A percentile compares a stretch with the other conserved stretches of the same genome.
Conservation (phyloP, 2,797 vertebrate species). For the Epinephelus coioides region DNA sequence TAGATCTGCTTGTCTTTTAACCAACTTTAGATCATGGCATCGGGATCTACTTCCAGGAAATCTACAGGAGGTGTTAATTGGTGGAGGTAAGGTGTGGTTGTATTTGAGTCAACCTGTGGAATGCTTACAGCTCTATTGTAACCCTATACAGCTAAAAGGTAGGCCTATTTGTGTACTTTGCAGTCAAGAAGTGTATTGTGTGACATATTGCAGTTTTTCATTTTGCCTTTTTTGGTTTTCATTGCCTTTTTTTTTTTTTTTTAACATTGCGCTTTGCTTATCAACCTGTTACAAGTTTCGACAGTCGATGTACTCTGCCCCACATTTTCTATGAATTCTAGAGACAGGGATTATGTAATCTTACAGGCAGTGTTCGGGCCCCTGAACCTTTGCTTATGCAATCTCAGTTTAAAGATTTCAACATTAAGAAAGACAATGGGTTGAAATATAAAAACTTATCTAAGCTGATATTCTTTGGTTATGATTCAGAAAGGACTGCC, state of each 20-base stretch:
- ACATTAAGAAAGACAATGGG: conserved; percentile 37
- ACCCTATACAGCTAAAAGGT: background rate
- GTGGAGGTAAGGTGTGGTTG: conserved; percentile 73
- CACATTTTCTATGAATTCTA: conserved; percentile 46
- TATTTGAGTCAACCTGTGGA: conserved; percentile 59
- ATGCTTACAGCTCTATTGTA: conserved; percentile 17
- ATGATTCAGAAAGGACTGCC: conserved; percentile 18
- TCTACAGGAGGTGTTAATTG: conserved; percentile 35
- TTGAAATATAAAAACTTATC: conserved; percentile 49
- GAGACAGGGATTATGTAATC: conserved; percentile 68
- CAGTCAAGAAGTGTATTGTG: background rate
- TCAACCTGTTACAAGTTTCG: conserved; percentile 71
- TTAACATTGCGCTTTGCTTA: background rate
- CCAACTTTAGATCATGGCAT: conserved; percentile 34
- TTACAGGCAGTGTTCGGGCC: conserved; percentile 58
- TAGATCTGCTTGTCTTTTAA: conserved; percentile 44
- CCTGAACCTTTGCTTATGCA: conserved; percentile 78
- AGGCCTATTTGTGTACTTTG: background rate
- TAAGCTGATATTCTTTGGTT: conserved; percentile 39
- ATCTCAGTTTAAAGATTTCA: conserved; percentile 76
- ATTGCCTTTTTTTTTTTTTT: background rate
- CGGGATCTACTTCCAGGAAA: conserved; percentile 57
- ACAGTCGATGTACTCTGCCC: conserved; percentile 36
- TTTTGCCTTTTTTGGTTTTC: background rate
- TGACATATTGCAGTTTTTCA: background rate